Evolutionary conservation across 92 coral and sea anemone species (phyloP), one percentile per base, ranked within the genome.

Genomic region (Umimayanthus kanabou): DNA sequence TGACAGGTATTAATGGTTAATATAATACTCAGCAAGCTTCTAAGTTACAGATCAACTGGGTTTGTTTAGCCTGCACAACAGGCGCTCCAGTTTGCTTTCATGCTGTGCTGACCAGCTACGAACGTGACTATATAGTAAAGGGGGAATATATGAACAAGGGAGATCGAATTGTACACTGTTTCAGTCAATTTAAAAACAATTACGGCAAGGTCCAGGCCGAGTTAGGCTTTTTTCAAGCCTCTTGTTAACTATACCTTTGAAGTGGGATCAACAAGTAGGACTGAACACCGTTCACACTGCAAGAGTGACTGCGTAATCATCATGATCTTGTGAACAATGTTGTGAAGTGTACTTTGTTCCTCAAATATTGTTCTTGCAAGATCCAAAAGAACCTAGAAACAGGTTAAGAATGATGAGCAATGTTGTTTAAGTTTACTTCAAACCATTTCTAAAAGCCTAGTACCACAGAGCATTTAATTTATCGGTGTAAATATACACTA

Each of bases 251-350:
- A 6, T 94, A 96, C 99, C 99, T 96, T 96, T n/a, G 98, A 96
- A 28, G 95, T 82, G 4, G 96, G 99, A 76, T 96, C 98, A 11
- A 96, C 99, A 86, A 96, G 91, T 6, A 96, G 93, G 76, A 96
- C 99, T 29, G 99, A 96, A 90, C 99, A 96, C 80, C 99, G 94
- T 84, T 96, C 99, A 82, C 99, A 96, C 88, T 95, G 98, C 90
- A 96, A 88, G 79, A 96, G 85, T n/a, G 99, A 91, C 83, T 96
- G 99, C 13, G 99, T 96, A 80, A 96, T 96, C 99, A 96, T 96
- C 99, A 96, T 96, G 83, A 96, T 96, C 92, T 96, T 96, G 89
- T 96, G 99, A 83, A 96, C 99, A 85, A 96, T 96, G 91, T 96
- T 95, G 88, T 96, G 98, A 76, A 96, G 90, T 2, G 99, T 92